These are phyloP conservation scores for Rhopalosiphum nymphaeae DNA, from an alignment of 2,888 invertebrate species.

Conservation along the genomic window DNA sequence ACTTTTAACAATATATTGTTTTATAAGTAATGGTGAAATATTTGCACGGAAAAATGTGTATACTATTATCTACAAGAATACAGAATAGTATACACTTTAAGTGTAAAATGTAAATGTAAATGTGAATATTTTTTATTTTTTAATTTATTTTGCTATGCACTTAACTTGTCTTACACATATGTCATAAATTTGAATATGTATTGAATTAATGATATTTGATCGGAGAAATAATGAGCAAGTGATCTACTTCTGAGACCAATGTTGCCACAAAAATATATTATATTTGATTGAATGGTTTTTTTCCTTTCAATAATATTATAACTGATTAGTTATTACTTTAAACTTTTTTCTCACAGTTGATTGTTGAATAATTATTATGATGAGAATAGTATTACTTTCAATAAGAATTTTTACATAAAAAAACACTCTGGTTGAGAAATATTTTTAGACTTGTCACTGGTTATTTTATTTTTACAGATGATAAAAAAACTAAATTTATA, in stretches of 20 bases:
- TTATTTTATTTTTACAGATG: slow-evolving; percentile 18
- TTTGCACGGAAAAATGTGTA: background rate
- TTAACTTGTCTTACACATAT: background rate
- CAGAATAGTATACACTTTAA: background rate
- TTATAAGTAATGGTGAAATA: background rate
- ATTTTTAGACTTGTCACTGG: slow-evolving; percentile 10
- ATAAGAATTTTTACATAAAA: slow-evolving; percentile 41
- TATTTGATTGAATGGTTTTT: slow-evolving; percentile 25
- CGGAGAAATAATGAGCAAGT: background rate
- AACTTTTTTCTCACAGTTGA: slow-evolving; percentile 19
- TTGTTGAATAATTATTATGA: slow-evolving; percentile 24
- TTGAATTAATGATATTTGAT: background rate
- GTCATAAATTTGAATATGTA: background rate
- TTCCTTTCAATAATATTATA: background rate
- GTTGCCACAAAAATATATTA: background rate
- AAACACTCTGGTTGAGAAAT: slow-evolving; percentile 11
- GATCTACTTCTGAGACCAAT: background rate
- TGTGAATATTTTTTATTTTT: background rate
- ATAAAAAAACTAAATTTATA: slow-evolving; percentile 30
- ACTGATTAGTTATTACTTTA: slow-evolving; percentile 7
- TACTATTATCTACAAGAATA: background rate
- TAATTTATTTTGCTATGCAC: background rate
- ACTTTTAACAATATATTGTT: background rate
- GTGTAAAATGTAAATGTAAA: background rate
- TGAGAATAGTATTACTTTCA: slow-evolving; percentile 19